Evolutionary conservation across 2,888 invertebrate genomes (phyloP).

Genomic region (Chrysomela aeneicollis): DNA sequence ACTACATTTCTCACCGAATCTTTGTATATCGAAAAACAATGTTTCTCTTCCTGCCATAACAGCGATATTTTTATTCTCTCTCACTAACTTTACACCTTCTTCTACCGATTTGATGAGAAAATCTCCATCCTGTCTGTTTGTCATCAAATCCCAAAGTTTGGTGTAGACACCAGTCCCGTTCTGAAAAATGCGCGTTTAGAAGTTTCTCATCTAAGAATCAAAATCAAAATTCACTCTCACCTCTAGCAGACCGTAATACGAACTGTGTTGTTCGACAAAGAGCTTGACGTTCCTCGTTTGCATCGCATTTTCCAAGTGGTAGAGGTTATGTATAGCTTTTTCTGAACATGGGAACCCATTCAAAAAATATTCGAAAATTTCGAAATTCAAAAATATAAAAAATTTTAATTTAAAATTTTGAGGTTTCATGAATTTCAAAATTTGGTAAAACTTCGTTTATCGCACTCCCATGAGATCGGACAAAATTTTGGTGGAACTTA

Average conservation of each 20-base stretch:
- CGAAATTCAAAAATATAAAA: conserved; percentile 59
- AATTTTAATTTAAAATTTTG: too few species aligned
- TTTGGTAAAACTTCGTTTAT: too few species aligned
- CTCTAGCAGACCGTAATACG: conserved; percentile 74
- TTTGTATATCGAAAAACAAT: conserved; percentile 76
- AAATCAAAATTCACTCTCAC: conserved; percentile 54
- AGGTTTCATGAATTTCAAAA: too few species aligned
- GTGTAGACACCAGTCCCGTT: conserved; percentile 80
- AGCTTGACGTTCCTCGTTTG: conserved; percentile 69
- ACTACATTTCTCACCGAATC: conserved; percentile 70
- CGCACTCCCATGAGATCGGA: too few species aligned
- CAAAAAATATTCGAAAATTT: too few species aligned
- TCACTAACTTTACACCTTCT: conserved; percentile 72
- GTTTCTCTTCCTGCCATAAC: conserved; percentile 79
- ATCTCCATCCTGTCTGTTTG: conserved; percentile 56
- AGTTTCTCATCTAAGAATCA: not conserved
- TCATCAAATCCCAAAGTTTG: conserved; percentile 73
- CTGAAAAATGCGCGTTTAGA: conserved; percentile 56
- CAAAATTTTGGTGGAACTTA: too few species aligned
- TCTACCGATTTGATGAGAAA: conserved; percentile 76
- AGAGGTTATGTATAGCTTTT: conserved; percentile 71
- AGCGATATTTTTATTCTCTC: conserved; percentile 68
- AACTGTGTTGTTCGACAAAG: conserved; percentile 77
- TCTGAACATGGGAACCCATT: conserved; percentile 63
- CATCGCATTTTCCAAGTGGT: conserved; percentile 74